A percentile compares a stretch with the other conserved stretches of the same genome.
Conservation (phyloP, 2,797 vertebrate genomes). For the Pelobates cultripes region DNA sequence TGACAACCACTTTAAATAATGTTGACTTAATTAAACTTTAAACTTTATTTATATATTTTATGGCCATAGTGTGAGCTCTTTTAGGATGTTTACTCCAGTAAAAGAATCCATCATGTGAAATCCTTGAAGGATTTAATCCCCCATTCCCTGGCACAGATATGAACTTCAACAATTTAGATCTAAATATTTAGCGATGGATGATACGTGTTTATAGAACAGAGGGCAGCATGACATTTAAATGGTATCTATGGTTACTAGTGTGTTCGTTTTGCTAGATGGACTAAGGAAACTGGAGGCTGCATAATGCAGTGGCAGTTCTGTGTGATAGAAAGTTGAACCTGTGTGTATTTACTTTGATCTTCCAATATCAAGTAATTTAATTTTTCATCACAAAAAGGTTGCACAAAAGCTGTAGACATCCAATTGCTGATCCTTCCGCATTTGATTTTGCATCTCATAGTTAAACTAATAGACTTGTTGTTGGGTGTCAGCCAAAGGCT, state of each 20-base stretch:
- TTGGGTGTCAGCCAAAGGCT: conserved; percentile 98
- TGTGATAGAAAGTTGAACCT: conserved; percentile 68
- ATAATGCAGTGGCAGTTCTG: conserved; percentile 63
- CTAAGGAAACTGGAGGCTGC: conserved; percentile 53
- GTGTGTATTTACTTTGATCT: conserved; percentile 54
- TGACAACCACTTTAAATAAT: conserved; percentile 83
- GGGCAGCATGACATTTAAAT: conserved; percentile 81
- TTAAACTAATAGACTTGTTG: conserved; percentile 90
- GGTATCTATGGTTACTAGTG: conserved; percentile 74
- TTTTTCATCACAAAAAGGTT: conserved; percentile 67
- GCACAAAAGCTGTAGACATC: conserved; percentile 70
- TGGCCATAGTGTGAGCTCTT: conserved; percentile 77
- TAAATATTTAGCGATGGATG: conserved; percentile 87
- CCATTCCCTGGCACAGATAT: conserved; percentile 81
- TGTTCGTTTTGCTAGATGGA: conserved; percentile 67
- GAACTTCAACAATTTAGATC: conserved; percentile 81
- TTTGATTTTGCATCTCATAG: conserved; percentile 81
- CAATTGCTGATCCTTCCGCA: conserved; percentile 77
- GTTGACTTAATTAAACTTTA: conserved; percentile 84
- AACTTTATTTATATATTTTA: conserved; percentile 83
- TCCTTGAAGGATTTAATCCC: conserved; percentile 83
- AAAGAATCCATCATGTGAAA: conserved; percentile 81
- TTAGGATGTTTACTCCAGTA: conserved; percentile 82
- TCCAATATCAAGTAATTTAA: conserved; percentile 54
- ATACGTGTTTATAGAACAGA: conserved; percentile 83